Conservation (phyloP, 2,888 invertebrate genomes). For the Candidula unifasciata region DNA sequence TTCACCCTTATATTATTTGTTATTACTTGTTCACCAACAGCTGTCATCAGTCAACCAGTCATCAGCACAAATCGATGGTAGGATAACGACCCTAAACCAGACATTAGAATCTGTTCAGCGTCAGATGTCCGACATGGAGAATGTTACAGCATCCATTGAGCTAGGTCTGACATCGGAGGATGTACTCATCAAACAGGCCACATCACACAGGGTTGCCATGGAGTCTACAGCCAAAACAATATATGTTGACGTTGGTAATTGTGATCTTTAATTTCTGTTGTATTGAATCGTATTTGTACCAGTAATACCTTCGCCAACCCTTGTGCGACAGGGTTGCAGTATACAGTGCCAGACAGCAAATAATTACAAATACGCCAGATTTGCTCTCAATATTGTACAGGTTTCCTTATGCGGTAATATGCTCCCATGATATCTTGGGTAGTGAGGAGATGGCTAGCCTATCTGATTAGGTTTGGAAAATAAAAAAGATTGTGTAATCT, state of each 20-base stretch:
- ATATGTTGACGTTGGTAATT: conserved; percentile 27
- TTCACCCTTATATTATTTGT: not conserved
- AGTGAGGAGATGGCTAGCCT: no score
- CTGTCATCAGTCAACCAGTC: conserved; percentile 19
- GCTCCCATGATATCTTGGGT: no score
- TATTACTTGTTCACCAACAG: not conserved
- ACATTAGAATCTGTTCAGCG: not conserved
- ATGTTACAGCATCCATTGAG: conserved; percentile 22
- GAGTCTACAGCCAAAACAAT: conserved; percentile 4
- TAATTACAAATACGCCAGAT: no score
- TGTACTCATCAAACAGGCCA: not conserved
- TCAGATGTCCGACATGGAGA: not conserved
- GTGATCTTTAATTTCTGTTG: not conserved
- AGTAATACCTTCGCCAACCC: no score
- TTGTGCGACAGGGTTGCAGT: no score
- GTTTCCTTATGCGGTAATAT: no score
- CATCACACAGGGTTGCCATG: not conserved
- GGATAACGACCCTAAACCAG: not conserved
- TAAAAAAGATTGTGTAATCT: no score
- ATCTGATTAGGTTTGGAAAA: no score
- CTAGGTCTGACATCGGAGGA: not conserved
- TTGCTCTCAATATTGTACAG: no score
- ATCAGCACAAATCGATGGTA: not conserved
- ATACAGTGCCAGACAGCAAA: no score
- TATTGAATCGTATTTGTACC: not conserved